These are phyloP conservation scores for Mesitornis unicolor DNA, from an alignment of 2,113 vertebrate species.

Conservation along the genomic window DNA sequence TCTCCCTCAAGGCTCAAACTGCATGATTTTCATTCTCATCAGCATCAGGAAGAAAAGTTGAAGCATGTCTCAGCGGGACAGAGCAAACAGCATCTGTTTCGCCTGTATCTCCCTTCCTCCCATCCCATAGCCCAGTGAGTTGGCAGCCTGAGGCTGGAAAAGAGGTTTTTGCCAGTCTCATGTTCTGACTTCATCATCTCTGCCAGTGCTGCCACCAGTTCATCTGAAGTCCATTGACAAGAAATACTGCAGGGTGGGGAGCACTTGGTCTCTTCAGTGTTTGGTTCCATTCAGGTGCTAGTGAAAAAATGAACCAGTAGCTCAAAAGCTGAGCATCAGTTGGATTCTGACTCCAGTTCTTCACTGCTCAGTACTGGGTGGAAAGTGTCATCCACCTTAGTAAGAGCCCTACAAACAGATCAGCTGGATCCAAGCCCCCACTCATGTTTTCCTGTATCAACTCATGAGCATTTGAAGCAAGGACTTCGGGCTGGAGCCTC, in stretches of 20 bases:
- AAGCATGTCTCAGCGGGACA: not conserved
- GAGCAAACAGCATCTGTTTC: not conserved
- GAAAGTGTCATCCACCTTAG: not conserved
- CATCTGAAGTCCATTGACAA: not conserved
- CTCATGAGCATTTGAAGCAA: not conserved
- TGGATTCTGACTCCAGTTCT: not conserved
- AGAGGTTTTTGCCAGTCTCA: not conserved
- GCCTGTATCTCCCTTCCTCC: not conserved
- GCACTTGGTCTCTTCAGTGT: not conserved
- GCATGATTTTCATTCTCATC: not conserved
- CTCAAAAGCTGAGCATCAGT: not conserved
- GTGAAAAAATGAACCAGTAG: not conserved
- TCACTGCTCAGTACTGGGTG: not conserved
- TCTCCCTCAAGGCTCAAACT: not conserved
- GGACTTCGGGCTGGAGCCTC: not conserved
- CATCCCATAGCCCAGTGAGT: not conserved
- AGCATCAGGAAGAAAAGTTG: not conserved
- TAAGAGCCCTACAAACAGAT: not conserved
- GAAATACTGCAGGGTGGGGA: not conserved
- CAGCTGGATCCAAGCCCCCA: not conserved
- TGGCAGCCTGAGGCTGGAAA: not conserved
- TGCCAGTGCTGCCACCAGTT: not conserved
- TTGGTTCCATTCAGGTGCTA: not conserved
- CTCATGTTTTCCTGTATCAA: not conserved
- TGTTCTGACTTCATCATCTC: not conserved